phyloP scores from a whole-genome alignment of 2,888 invertebrate species.

The Hirtodrosophila confusa region DNA sequence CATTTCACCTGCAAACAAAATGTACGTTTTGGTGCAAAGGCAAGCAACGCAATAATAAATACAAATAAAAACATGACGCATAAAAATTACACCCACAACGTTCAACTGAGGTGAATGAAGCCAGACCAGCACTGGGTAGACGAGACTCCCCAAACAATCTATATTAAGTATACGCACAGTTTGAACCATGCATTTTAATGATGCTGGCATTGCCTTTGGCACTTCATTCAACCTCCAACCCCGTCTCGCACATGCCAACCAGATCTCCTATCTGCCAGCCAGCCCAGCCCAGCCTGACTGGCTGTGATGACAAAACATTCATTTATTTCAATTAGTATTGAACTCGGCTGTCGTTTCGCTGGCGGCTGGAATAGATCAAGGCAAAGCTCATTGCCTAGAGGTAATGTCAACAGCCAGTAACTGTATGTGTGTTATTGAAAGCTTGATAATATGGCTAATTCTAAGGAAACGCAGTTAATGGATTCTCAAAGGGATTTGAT shows the following conservation, averaged over 20 bases:
- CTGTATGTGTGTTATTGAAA: slow-evolving; percentile 11
- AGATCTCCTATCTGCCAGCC: slow-evolving; percentile 8
- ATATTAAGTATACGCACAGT: slow-evolving; percentile 78
- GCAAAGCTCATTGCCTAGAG: slow-evolving; percentile 32
- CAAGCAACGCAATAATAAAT: slow-evolving; percentile 72
- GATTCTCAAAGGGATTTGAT: slow-evolving; percentile 2
- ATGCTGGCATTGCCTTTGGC: slow-evolving; percentile 58
- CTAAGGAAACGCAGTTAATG: slow-evolving; percentile 8
- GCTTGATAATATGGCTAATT: slow-evolving; percentile 20
- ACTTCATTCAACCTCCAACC: slow-evolving; percentile 36
- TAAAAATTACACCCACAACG: slow-evolving; percentile 66
- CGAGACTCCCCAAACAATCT: slow-evolving; percentile 53
- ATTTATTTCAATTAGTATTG: slow-evolving; percentile 77
- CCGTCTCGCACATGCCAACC: slow-evolving; percentile 2
- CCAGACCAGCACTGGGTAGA: slow-evolving; percentile 12
- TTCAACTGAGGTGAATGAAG: slow-evolving; percentile 10
- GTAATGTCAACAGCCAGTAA: slow-evolving; percentile 43
- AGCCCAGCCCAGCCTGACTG: background rate
- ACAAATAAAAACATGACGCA: slow-evolving; percentile 77
- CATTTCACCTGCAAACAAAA: slow-evolving; percentile 73
- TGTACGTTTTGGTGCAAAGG: slow-evolving; percentile 36
- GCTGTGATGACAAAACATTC: slow-evolving; percentile 59
- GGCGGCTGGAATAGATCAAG: slow-evolving; percentile 59
- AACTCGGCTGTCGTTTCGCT: slow-evolving; percentile 36
- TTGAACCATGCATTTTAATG: slow-evolving; percentile 79